Evolutionary conservation across 2,113 vertebrate genomes (phyloP).

Genomic region (Aegithalos caudatus): DNA sequence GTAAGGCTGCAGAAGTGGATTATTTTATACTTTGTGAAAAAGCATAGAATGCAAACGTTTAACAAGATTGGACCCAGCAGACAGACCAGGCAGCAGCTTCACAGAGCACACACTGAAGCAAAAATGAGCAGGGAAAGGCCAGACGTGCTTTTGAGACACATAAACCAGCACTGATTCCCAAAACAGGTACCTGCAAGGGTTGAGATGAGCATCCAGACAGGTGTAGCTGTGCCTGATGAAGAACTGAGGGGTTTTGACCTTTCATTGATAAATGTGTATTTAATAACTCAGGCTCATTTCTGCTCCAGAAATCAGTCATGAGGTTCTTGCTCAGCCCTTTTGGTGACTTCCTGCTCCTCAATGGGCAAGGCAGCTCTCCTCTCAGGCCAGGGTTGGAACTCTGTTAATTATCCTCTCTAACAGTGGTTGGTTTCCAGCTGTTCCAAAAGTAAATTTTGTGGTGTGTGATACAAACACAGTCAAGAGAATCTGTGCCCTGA

Average conservation of each 20-base stretch:
- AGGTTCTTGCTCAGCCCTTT: background rate
- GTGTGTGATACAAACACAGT: background rate
- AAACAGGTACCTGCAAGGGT: background rate
- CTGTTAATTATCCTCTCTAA: background rate
- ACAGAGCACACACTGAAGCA: background rate
- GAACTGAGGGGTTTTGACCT: background rate
- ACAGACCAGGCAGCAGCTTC: background rate
- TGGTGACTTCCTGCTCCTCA: background rate
- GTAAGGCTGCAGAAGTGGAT: background rate
- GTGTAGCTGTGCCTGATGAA: background rate
- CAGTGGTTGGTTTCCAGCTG: background rate
- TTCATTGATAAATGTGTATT: background rate
- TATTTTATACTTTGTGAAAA: background rate
- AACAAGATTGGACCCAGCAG: background rate
- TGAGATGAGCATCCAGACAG: background rate
- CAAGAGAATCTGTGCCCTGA: accelerated
- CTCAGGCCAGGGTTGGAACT: background rate
- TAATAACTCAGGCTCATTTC: background rate
- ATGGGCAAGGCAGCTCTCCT: background rate
- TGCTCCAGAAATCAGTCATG: background rate
- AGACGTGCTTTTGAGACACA: background rate
- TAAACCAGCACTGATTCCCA: background rate
- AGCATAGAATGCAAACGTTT: background rate
- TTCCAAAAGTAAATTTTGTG: background rate
- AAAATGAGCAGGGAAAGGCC: background rate